Base-by-base conservation (phyloP, 92 coral and sea anemone species). In the Phenganax subtilis region DNA sequence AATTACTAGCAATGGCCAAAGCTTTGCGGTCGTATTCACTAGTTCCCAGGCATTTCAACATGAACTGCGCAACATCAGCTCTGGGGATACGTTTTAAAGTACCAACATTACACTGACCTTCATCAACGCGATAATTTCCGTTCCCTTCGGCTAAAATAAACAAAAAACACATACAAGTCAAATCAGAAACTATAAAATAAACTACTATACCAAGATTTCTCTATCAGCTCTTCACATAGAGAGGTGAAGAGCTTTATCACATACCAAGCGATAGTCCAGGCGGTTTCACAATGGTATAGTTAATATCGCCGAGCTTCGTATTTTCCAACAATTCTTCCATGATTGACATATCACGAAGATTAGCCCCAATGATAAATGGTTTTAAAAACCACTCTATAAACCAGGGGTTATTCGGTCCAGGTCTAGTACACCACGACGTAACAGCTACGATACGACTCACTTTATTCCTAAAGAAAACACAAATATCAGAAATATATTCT, bases 361-460 rank as follows among this genome's bases (percentile, higher is more conserved):
- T 81, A 16, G 88, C 94, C 76, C 86, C 87, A 10, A 92, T 88
- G 10, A 92, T 65, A 58, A 92, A 81, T 7, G 97, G 97, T 76
- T 89, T 92, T 28, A 90, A 70, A 12, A 92, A 82, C 97, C 97
- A 92, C 47, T 92, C 97, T 8, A 89, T 72, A 65, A 76, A 72
- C 94, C 93, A 92, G 2, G 62, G 85, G 55, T 90, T 90, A 82
- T 90, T 89, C n/a, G 97, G 96, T 10, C 94, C 91, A 31, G 97
- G 89, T 27, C 86, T 87, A 10, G 91, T 87, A 20, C 97, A 90
- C 97, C 97, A 91, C 29, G 97, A 86, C 58, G 96, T 92, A 56
- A 89, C 75, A 8, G 73, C 86, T 17, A 91, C 81, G 58, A 92
- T 85, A 44, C 96, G 87, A n/a, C 81, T 75, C 6, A 92, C 83